Evolutionary conservation across 2,797 vertebrate species (phyloP).

Genomic region (Psittacula echo): DNA sequence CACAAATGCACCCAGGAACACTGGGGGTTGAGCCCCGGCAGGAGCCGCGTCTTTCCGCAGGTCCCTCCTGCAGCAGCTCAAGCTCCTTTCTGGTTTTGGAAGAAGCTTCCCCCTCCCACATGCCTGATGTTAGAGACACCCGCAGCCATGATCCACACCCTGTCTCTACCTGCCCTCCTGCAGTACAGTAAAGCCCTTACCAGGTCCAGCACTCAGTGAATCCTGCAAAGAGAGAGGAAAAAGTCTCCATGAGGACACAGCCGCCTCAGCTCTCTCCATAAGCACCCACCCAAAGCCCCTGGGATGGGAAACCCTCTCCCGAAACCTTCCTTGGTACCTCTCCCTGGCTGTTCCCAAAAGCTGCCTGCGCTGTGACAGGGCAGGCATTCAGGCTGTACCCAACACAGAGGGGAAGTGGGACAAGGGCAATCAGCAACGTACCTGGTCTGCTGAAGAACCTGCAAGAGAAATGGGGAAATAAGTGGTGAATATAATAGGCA

Average conservation of each 20-base stretch:
- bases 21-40: background rate
- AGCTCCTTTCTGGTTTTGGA: background rate
- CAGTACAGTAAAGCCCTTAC: slow-evolving; percentile 60
- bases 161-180: background rate
- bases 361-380: background rate
- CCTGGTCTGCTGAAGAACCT: slow-evolving; percentile 78
- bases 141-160: background rate
- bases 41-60: background rate
- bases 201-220: slow-evolving; percentile 62
- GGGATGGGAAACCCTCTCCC: background rate
- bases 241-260: background rate
- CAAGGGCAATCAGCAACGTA: slow-evolving; percentile 31
- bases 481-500: background rate
- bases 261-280: rapidly evolving
- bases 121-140: rapidly evolving
- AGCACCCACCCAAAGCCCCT: background rate
- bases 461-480: background rate
- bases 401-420: background rate
- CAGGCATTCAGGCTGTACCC: background rate
- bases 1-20: rapidly evolving
- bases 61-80: background rate
- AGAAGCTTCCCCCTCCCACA: background rate
- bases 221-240: slow-evolving; percentile 70
- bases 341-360: background rate
- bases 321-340: background rate